Percentiles rank a stretch among this genome's conserved stretches.
Evolutionary conservation across 35 echinoderm and acorn worm species (phyloP).

Genomic region (Amphiura filiformis): DNA sequence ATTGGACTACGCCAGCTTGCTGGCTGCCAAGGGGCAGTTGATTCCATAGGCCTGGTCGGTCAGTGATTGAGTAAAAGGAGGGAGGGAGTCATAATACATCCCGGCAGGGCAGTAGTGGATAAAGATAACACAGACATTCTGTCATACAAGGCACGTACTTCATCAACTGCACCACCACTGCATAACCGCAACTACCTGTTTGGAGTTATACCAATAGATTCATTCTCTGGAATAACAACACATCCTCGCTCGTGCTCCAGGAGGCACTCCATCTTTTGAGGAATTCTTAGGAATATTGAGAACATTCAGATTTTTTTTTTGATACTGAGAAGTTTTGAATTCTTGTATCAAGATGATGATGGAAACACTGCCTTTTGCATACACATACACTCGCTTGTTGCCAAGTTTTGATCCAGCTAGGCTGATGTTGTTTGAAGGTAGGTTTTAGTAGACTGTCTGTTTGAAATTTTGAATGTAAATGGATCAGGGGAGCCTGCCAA

Average conservation of each 20-base stretch:
- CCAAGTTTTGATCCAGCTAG: conserved; percentile 36
- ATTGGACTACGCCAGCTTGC: neutral
- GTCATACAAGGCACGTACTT: too few species aligned
- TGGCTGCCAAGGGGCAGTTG: neutral
- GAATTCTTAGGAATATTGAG: conserved; percentile 18
- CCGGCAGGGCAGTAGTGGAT: too few species aligned
- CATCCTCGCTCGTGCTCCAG: neutral
- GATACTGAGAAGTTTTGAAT: neutral
- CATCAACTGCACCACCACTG: too few species aligned
- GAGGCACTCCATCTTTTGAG: neutral
- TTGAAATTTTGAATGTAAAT: neutral
- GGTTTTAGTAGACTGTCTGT: neutral
- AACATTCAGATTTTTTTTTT: neutral
- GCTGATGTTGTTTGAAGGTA: conserved; percentile 34
- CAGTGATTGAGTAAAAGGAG: neutral
- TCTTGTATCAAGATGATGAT: conserved; percentile 12
- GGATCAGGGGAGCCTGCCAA: neutral
- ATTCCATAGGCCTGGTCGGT: neutral
- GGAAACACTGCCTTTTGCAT: conserved; percentile 19
- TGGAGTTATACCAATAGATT: neutral
- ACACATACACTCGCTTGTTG: conserved; percentile 31
- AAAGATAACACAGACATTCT: too few species aligned
- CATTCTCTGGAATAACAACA: neutral
- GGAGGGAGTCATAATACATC: too few species aligned
- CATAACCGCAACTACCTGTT: too few species aligned